Evolutionary conservation across 2,797 vertebrate species (phyloP).

Genomic region (Momotus momota): DNA sequence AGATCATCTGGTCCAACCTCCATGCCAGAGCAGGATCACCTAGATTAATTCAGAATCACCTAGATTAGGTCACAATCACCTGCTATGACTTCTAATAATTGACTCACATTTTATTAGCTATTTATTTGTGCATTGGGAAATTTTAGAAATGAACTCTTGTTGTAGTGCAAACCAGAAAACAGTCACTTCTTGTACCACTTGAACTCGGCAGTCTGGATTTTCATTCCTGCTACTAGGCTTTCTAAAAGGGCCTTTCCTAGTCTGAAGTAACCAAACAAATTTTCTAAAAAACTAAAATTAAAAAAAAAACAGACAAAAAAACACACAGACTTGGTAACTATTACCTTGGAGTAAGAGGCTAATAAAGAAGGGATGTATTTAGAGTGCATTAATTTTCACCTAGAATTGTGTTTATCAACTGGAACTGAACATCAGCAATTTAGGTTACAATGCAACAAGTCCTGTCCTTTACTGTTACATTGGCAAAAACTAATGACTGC

Average conservation of each 20-base stretch:
- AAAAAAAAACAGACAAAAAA: background rate
- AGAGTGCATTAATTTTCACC: background rate
- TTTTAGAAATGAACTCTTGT: background rate
- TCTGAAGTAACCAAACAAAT: background rate
- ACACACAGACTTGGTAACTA: background rate
- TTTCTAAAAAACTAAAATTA: background rate
- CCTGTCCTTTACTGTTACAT: background rate
- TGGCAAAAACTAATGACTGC: background rate
- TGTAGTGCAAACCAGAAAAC: background rate
- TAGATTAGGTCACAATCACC: background rate
- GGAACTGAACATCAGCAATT: background rate
- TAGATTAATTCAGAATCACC: too few species aligned
- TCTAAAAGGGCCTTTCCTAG: background rate
- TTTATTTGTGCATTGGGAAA: background rate
- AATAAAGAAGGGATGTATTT: background rate
- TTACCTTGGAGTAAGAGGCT: background rate
- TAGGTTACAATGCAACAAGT: background rate
- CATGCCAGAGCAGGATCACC: too few species aligned
- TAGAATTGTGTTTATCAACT: background rate
- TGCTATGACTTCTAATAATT: background rate
- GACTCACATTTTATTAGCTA: background rate
- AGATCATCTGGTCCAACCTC: too few species aligned
- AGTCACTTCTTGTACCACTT: background rate
- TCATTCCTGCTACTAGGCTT: background rate
- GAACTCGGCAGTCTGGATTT: background rate